Conservation (phyloP, 2,113 vertebrate species). For the Oxyruncus cristatus region DNA sequence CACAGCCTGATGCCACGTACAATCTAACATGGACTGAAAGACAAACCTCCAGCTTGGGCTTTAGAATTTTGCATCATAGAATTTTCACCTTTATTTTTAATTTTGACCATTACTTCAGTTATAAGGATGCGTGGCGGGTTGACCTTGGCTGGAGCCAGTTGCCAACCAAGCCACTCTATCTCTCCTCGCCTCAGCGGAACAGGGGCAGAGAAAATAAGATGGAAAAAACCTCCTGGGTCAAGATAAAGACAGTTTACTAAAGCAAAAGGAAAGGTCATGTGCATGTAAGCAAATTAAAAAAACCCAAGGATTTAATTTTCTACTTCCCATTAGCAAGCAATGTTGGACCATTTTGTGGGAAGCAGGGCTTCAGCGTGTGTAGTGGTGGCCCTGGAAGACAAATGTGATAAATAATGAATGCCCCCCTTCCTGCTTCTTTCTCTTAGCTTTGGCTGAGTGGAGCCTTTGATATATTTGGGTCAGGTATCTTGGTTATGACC, state of each 20-base stretch:
- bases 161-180: rapidly evolving
- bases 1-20: rapidly evolving
- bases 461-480: neutral
- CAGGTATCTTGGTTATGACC: neutral
- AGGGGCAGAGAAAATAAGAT: neutral
- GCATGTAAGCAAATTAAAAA: neutral
- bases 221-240: neutral
- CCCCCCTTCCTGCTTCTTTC: neutral
- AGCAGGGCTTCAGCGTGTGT: neutral
- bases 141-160: neutral
- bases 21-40: neutral
- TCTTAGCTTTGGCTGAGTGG: neutral
- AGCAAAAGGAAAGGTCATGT: neutral
- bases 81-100: neutral
- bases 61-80: neutral
- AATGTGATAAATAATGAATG: neutral
- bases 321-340: neutral
- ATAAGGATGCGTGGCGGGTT: neutral
- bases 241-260: neutral
- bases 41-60: neutral
- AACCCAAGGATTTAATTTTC: neutral
- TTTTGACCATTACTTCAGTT: neutral
- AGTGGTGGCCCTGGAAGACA: neutral
- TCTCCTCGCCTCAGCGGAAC: neutral
- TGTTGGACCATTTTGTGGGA: neutral